Conservation (phyloP, 2,888 invertebrate genomes). For the Liposcelis brunnea region DNA sequence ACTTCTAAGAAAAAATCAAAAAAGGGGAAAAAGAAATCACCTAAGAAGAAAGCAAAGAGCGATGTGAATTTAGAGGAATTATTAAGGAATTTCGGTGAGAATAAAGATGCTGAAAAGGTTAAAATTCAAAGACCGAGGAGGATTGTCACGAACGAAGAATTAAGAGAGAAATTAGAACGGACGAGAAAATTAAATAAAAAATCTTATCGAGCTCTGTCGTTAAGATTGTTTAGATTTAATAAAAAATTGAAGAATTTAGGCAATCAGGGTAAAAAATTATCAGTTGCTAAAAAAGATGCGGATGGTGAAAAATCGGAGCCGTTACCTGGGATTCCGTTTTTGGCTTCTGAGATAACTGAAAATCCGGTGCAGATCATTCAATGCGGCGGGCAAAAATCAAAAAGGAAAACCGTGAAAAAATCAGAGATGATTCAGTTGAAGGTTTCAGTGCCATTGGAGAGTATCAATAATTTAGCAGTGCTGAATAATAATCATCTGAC, state of each 20-base stretch:
- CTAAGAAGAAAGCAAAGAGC: conserved; percentile 2
- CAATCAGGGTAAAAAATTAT: not conserved
- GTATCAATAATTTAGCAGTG: not conserved
- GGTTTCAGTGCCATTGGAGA: conserved; percentile 3
- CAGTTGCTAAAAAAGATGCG: not conserved
- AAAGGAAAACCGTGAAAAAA: not conserved
- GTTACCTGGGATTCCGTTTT: not conserved
- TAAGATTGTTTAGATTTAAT: conserved; percentile 1
- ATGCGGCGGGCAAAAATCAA: not conserved
- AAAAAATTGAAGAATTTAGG: not conserved
- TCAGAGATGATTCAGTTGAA: not conserved
- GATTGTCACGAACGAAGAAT: too few species aligned
- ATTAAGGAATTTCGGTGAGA: conserved; percentile 1
- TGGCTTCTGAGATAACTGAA: not conserved
- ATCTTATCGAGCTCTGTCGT: not conserved
- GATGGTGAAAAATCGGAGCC: too few species aligned
- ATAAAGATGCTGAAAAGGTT: not conserved
- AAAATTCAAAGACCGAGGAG: not conserved
- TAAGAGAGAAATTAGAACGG: not conserved
- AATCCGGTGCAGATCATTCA: conserved; percentile 3
- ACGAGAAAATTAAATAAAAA: not conserved
- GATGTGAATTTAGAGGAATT: conserved; percentile 2
- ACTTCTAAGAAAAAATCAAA: not conserved
- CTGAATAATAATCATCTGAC: not conserved
- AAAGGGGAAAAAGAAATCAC: not conserved